Evolutionary conservation across 1,140 invertebrate genomes (phyloP), one percentile per base, ranked within the genome.

Genomic region (Heliconius congener): DNA sequence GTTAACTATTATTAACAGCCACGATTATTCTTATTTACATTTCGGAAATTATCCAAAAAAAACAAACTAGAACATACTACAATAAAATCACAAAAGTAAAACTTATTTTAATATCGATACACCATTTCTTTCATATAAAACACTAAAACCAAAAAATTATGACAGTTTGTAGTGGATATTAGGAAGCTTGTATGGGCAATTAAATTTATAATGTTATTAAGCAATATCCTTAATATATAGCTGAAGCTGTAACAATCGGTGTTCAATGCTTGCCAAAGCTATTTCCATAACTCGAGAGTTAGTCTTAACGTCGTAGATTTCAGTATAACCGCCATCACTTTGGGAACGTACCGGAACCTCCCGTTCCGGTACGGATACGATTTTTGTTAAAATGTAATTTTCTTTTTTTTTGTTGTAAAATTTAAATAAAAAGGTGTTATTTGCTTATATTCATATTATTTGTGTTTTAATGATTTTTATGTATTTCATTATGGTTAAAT

Each of bases 261-360:
- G 82, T 84, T 84, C 83, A 84, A 86, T 86, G 83, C 78, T 84
- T 82, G 83, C 83, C 79, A 83, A 86, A 86, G 82, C 87, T 84
- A 89, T 91, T 89, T 86, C 87, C 87, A 88, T 89, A 91, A 86
- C 84, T 88, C 83, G 81, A 79, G 82, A 81, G 84, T 83, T 84
- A 85, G 88, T 86, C 86, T 86, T 86, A 86, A 84, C 84, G 77
- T 86, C 87, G 86, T 88, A 90, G 86, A 90, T 90, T 88, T 83
- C 79, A 81, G 86, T 87, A 80, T 79, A 82, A 78, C 80, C 80
- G 37, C 55, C 72, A 57, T 73, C 60, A 66, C 60, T 66, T 66
- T 13, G 23, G 27, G 23, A 5, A 66, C 27, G 9, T 81, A 81
- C 34, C 5, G 83, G 42, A n/a, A n/a, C n/a, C n/a, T n/a, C n/a